A percentile compares a stretch with the other conserved stretches of the same genome.
phyloP scores from a whole-genome alignment of 2,888 invertebrate species.

The Sinhomidia bicolor region DNA sequence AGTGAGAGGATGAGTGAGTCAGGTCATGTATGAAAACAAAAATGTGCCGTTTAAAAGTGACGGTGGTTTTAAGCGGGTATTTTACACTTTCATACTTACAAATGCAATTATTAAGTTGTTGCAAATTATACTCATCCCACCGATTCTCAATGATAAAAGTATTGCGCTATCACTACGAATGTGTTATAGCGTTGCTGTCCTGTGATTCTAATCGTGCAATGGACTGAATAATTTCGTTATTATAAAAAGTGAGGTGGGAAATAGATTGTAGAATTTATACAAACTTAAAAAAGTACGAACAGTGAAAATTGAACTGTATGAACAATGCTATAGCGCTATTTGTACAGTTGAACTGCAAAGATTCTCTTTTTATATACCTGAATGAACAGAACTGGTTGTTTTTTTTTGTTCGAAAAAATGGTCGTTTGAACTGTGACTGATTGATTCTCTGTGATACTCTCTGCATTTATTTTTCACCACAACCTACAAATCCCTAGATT shows the following conservation, averaged over 20 bases:
- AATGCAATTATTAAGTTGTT: neutral
- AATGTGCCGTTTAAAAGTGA: conserved; percentile 18
- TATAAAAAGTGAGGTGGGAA: conserved; percentile 8
- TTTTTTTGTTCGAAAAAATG: neutral
- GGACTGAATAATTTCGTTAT: conserved; percentile 6
- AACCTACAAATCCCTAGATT: conserved; percentile 38
- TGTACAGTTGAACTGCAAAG: neutral
- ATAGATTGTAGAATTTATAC: conserved; percentile 22
- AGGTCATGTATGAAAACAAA: conserved; percentile 21
- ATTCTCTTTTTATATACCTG: conserved; percentile 45
- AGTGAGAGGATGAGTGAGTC: conserved; percentile 71
- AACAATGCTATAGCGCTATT: neutral
- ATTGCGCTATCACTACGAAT: neutral
- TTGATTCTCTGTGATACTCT: conserved; percentile 80
- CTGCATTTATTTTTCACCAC: conserved; percentile 77
- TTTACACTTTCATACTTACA: conserved; percentile 34
- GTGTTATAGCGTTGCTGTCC: neutral
- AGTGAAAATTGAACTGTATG: neutral
- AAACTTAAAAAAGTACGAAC: neutral
- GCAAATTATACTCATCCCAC: conserved; percentile 29
- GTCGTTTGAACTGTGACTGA: conserved; percentile 69
- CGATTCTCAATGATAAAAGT: neutral
- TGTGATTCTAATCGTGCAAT: conserved; percentile 4
- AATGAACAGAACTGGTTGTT: conserved; percentile 42
- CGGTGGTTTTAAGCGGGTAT: conserved; percentile 40